A percentile compares a stretch with the other conserved stretches of the same genome.
These are phyloP conservation scores for Rugalucina vietnamica DNA, from an alignment of 2,888 invertebrate species.

Conservation along the genomic window DNA sequence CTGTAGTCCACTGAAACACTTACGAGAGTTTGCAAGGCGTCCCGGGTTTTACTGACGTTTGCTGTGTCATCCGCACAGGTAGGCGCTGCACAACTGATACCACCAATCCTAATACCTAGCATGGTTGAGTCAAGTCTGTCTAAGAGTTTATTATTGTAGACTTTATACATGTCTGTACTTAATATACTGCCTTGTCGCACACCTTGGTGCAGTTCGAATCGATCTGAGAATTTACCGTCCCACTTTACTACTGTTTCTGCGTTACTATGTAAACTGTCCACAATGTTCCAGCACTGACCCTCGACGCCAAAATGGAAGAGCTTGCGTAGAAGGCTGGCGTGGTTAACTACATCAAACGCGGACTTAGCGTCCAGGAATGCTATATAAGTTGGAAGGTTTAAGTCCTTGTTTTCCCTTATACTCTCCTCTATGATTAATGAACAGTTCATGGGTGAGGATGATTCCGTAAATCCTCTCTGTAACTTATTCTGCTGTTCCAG, in stretches of 20 bases:
- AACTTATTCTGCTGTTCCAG: slow-evolving; percentile 9
- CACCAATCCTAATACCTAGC: not conserved
- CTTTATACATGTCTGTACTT: slow-evolving; percentile 21
- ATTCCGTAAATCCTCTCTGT: slow-evolving; percentile 22
- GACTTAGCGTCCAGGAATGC: slow-evolving; percentile 35
- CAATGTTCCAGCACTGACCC: slow-evolving; percentile 7
- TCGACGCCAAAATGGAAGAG: slow-evolving; percentile 4
- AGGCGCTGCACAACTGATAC: not conserved
- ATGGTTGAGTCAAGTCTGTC: not conserved
- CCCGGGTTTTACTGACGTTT: not conserved
- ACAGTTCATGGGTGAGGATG: slow-evolving; percentile 8
- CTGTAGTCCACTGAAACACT: not conserved
- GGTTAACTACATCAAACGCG: slow-evolving; percentile 33
- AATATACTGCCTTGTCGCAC: slow-evolving; percentile 21
- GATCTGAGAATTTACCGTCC: not conserved
- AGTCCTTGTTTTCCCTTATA: slow-evolving; percentile 1
- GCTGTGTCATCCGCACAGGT: not conserved
- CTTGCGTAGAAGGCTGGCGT: slow-evolving; percentile 26
- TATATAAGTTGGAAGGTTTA: not conserved
- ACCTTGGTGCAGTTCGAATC: slow-evolving; percentile 1
- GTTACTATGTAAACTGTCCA: slow-evolving; percentile 11
- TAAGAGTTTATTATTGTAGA: slow-evolving; percentile 25
- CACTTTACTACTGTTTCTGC: slow-evolving; percentile 16
- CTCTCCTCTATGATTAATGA: slow-evolving; percentile 28
- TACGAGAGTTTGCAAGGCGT: not conserved